Base-by-base conservation (phyloP, 2,113 vertebrate genomes). In the Synchiropus splendidus region DNA sequence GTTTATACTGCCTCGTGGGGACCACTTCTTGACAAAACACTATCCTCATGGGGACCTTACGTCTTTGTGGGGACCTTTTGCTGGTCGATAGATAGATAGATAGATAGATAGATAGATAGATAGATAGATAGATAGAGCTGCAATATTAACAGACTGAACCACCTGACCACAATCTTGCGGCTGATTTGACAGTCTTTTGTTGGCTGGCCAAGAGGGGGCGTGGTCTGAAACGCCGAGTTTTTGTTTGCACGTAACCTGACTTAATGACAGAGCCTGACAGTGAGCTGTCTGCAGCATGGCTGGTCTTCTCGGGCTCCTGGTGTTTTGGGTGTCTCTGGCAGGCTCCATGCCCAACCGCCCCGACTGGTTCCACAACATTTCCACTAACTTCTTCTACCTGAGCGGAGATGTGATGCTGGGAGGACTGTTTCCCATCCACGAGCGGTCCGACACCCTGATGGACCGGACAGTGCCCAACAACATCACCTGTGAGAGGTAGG, bases 331-430 rank as follows among this genome's bases (percentile, higher is more conserved):
- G 5, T 34, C 21, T 76, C 1, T 45, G 17, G n/a, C 42, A 45
- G 18, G 39, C 59, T 39, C 13, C 31, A 30, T 42, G 6, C 13
- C 2, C 3, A 48, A 14, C 48, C 38, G 61, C 12, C 67, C 78
- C n/a, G 12, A 4, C 2, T 78, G 61, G 81, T 83, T 58, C 53
- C 6, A 34, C 1, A 74, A 47, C 47, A 76, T 49, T 39, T 59
- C 33, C 48, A 87, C 74, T 39, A 54, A 12, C 11, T 83, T 89
- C 56, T 86, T 94, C 44, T 64, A 12, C 1, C 61, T 73, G 9
- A 35, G 72, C 0, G 92, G 93, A 0, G 87, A 94, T 54, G 85
- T 88, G 0, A n/a, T 87, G 36, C 58, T 96, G 0, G 94, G 94
- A 0, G 92, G 92, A 1, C 75, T 94, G 1, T 92, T 95, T 61